These are phyloP conservation scores for Lymantria dispar DNA, from an alignment of 2,888 invertebrate species.

Conservation along the genomic window DNA sequence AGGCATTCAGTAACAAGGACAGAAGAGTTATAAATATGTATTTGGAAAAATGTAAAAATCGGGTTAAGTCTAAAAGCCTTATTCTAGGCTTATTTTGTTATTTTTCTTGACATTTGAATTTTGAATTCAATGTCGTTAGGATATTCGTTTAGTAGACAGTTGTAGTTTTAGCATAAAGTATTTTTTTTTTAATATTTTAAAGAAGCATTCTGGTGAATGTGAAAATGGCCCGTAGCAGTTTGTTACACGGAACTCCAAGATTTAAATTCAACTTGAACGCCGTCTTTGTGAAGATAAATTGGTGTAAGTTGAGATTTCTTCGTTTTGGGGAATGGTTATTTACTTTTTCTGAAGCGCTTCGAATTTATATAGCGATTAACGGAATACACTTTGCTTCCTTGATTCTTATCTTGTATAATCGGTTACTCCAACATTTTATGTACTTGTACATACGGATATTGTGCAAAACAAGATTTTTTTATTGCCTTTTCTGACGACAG, in stretches of 20 bases:
- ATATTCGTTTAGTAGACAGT: constrained; percentile 32
- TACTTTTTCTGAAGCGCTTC: neutral
- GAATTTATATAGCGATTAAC: constrained; percentile 7
- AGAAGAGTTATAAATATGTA: too few relatives aligned
- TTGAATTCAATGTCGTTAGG: constrained; percentile 16
- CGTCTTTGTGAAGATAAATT: constrained; percentile 26
- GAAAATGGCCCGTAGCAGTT: constrained; percentile 23
- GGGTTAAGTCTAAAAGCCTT: too few relatives aligned
- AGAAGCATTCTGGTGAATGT: constrained; percentile 22
- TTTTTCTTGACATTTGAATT: too few relatives aligned
- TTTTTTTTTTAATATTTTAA: constrained; percentile 23
- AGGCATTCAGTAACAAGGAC: too few relatives aligned
- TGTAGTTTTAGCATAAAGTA: constrained; percentile 17
- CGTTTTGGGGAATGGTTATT: constrained; percentile 5
- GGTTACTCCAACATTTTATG: neutral
- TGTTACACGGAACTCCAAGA: constrained; percentile 15
- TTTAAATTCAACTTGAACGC: constrained; percentile 29
- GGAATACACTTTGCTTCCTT: neutral
- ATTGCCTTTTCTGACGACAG: too few relatives aligned
- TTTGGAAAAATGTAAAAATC: too few relatives aligned
- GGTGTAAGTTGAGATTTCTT: constrained; percentile 16
- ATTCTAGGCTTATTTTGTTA: too few relatives aligned
- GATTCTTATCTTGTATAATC: neutral
- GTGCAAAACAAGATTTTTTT: too few relatives aligned
- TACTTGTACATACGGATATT: too few relatives aligned